Evolutionary conservation across 1,140 invertebrate genomes (phyloP).

Genomic region (Nephila pilipes): DNA sequence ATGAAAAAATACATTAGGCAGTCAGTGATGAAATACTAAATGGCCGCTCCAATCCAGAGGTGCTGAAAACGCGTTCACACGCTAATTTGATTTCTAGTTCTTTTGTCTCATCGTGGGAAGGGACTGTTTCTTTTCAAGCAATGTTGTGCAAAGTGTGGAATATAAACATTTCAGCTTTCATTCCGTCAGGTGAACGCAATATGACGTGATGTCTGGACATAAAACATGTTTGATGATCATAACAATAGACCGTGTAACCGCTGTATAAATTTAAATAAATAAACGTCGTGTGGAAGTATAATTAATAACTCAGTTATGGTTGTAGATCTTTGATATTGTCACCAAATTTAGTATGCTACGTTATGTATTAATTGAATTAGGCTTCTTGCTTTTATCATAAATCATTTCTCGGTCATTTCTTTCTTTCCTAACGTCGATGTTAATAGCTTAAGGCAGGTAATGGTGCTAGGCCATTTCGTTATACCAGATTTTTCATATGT

Average conservation of each 20-base stretch:
- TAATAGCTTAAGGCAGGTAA: constrained; percentile 65
- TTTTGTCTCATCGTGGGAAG: constrained; percentile 3
- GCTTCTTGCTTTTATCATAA: constrained; percentile 63
- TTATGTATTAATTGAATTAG: constrained; percentile 73
- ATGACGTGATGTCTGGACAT: constrained; percentile 65
- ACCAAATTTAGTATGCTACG: constrained; percentile 71
- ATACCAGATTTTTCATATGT: neutral
- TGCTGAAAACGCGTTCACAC: constrained; percentile 32
- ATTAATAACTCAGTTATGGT: constrained; percentile 66
- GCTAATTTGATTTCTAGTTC: constrained; percentile 49
- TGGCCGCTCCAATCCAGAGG: neutral
- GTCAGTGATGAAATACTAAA: constrained; percentile 30
- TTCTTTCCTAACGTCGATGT: constrained; percentile 52
- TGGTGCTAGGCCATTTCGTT: constrained; percentile 1
- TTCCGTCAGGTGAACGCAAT: constrained; percentile 51
- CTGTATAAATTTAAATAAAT: constrained; percentile 76
- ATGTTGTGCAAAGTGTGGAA: constrained; percentile 40
- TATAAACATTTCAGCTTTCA: constrained; percentile 44
- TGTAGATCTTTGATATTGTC: constrained; percentile 71
- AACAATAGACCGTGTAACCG: constrained; percentile 73
- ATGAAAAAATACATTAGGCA: neutral
- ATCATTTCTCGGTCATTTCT: constrained; percentile 67
- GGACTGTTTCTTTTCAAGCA: neutral
- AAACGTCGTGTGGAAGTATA: constrained; percentile 63
- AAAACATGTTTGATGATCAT: constrained; percentile 73